phyloP scores from a whole-genome alignment of 2,888 invertebrate species.

The Tachina grossa region DNA sequence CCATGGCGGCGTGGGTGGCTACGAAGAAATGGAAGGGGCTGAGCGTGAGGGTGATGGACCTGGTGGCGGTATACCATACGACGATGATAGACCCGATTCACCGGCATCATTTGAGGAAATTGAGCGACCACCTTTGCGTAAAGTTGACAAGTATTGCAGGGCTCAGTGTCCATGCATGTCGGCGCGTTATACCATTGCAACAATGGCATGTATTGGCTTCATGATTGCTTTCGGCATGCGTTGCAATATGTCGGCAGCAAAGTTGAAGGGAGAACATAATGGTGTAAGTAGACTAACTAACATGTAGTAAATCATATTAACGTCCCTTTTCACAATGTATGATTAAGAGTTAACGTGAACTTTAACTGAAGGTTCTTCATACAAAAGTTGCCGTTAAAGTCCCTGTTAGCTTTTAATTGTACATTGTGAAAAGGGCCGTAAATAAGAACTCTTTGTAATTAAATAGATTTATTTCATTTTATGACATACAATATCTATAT shows the following conservation, averaged over 20 bases:
- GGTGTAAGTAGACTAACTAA: constrained; percentile 83
- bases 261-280: constrained; percentile 89
- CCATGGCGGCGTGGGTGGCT: constrained; percentile 80
- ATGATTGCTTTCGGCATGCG: constrained; percentile 98
- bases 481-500: constrained; percentile 13
- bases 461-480: constrained; percentile 64
- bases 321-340: too few relatives aligned
- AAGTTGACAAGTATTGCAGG: constrained; percentile 93
- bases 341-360: too few relatives aligned
- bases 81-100: constrained; percentile 86
- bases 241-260: constrained; percentile 99
- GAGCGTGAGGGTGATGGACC: constrained; percentile 79
- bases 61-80: constrained; percentile 78
- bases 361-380: too few relatives aligned
- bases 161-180: constrained; percentile 93
- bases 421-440: too few relatives aligned
- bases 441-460: constrained; percentile 37
- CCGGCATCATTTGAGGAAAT: constrained; percentile 92
- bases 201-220: constrained; percentile 94
- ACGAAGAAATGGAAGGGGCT: constrained; percentile 81
- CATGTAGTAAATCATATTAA: constrained; percentile 22
- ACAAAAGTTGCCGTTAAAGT: too few relatives aligned
- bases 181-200: constrained; percentile 93
- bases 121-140: constrained; percentile 92
- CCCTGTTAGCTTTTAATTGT: too few relatives aligned